phyloP scores from a whole-genome alignment of 2,113 vertebrate genomes.

The Donacobius atricapilla region DNA sequence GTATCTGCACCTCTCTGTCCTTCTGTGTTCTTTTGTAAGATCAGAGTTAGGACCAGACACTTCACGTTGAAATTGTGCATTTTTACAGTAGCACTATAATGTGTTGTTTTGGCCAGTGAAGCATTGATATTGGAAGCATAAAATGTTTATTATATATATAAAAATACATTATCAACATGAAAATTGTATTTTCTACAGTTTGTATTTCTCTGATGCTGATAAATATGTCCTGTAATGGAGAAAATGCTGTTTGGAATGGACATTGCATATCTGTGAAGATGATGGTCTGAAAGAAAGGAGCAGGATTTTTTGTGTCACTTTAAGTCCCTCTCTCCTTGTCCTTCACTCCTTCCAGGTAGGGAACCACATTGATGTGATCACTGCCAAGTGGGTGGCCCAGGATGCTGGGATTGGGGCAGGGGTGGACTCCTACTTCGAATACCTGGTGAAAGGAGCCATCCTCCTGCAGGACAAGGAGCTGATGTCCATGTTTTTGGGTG shows the following conservation, averaged over 20 bases:
- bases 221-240: not conserved
- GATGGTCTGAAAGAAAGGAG: not conserved
- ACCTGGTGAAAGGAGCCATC: constrained; percentile 95
- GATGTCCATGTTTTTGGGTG: constrained; percentile 91
- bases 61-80: not conserved
- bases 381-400: constrained; percentile 96
- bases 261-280: not conserved
- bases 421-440: constrained; percentile 97
- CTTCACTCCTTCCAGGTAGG: constrained; percentile 79
- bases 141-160: not conserved
- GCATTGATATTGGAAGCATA: not conserved
- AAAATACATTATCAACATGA: not conserved
- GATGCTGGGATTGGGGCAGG: constrained; percentile 96
- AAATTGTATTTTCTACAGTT: not conserved
- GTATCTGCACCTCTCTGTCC: not conserved
- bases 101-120: not conserved
- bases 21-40: not conserved
- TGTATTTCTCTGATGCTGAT: not conserved
- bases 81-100: not conserved
- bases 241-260: not conserved
- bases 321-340: not conserved
- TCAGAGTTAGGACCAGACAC: not conserved
- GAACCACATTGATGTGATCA: constrained; percentile 94
- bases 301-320: not conserved
- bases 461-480: constrained; percentile 91